Evolutionary conservation across 2,113 vertebrate genomes (phyloP).

Genomic region (Puffinus mauretanicus): DNA sequence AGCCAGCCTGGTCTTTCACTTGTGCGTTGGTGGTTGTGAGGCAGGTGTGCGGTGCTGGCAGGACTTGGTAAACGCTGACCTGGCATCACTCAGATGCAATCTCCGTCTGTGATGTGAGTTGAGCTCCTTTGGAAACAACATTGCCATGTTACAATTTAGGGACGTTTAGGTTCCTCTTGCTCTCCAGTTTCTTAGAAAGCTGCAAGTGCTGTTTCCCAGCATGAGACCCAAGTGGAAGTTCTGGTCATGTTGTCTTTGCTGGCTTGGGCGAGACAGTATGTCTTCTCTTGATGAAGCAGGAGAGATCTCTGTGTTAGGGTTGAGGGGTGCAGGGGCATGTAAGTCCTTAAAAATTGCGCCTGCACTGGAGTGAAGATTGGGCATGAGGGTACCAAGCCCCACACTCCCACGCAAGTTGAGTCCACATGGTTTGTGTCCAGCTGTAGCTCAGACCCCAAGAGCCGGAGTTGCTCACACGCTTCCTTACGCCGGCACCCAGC

Average conservation of each 20-base stretch:
- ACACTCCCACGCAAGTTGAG: background rate
- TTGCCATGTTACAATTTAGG: too few relatives aligned
- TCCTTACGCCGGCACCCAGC: background rate
- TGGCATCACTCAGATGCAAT: background rate
- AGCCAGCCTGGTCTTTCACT: background rate
- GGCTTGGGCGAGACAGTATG: too few relatives aligned
- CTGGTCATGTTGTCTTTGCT: background rate
- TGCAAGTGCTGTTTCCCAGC: background rate
- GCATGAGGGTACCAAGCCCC: background rate
- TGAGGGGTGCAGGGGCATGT: background rate
- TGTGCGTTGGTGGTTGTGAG: background rate
- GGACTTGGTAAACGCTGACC: background rate
- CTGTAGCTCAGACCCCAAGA: background rate
- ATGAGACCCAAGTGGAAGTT: background rate
- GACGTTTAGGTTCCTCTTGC: background rate
- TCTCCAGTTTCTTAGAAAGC: background rate
- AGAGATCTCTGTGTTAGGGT: background rate
- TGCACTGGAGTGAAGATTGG: background rate
- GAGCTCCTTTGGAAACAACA: background rate
- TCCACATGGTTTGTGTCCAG: background rate
- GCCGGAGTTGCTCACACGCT: background rate
- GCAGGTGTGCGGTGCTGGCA: background rate
- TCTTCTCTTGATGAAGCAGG: background rate
- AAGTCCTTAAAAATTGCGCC: background rate
- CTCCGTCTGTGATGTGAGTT: background rate